phyloP scores from a whole-genome alignment of 2,888 invertebrate genomes.

The Tachina lurida region DNA sequence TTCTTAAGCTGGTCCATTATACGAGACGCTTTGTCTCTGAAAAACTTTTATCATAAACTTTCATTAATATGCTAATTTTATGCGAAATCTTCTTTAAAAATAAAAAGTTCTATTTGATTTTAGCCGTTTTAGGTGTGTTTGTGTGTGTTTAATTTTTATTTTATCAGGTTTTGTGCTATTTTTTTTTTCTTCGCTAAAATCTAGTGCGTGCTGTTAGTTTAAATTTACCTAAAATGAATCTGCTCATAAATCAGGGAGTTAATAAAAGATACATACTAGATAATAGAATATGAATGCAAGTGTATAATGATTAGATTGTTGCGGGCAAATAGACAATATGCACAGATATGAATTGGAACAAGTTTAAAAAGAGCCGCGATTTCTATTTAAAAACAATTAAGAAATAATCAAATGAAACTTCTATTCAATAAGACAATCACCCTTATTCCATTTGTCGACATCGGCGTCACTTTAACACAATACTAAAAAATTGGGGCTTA shows the following conservation, averaged over 20 bases:
- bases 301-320: conserved; percentile 10
- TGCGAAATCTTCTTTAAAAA: conserved; percentile 70
- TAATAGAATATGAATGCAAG: conserved; percentile 16
- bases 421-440: not conserved
- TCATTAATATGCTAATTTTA: conserved; percentile 78
- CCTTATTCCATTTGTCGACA: no score
- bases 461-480: no score
- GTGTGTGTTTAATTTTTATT: conserved; percentile 2
- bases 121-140: conserved; percentile 8
- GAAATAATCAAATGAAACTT: not conserved
- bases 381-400: not conserved
- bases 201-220: conserved; percentile 45
- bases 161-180: conserved; percentile 35
- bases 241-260: conserved; percentile 52
- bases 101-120: conserved; percentile 73
- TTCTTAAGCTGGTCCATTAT: conserved; percentile 34
- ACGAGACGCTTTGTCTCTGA: conserved; percentile 66
- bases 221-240: conserved; percentile 55
- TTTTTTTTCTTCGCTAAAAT: not conserved
- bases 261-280: conserved; percentile 8
- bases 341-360: conserved; percentile 45
- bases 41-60: conserved; percentile 60
- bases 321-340: not conserved
- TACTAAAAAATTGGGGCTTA: no score
- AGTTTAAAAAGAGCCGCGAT: conserved; percentile 20